Evolutionary conservation across 1,140 invertebrate species (phyloP).

Genomic region (Brachionus calyciflorus): DNA sequence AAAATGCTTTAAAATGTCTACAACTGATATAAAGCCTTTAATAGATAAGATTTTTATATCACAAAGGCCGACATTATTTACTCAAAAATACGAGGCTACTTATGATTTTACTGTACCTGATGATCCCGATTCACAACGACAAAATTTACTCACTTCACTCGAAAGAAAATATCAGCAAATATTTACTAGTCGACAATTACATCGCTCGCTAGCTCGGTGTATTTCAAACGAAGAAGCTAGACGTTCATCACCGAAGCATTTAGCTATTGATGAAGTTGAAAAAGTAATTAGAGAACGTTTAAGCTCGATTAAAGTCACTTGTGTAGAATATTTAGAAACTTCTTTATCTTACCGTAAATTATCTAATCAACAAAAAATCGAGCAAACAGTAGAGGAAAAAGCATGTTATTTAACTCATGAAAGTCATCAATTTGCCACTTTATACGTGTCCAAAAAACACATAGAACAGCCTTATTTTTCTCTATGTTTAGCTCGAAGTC

Average conservation of each 20-base stretch:
- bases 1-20: conserved; percentile 6
- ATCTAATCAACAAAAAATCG: conserved; percentile 33
- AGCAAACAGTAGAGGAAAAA: conserved; percentile 46
- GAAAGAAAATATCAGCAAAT: conserved; percentile 46
- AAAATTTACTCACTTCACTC: conserved; percentile 11
- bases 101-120: conserved; percentile 39
- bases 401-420: conserved; percentile 42
- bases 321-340: conserved; percentile 43
- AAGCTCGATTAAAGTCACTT: conserved; percentile 25
- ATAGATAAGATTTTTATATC: conserved; percentile 44
- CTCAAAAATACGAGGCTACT: conserved; percentile 37
- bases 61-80: conserved; percentile 38
- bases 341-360: conserved; percentile 34
- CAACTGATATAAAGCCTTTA: conserved; percentile 18
- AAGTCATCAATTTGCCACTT: conserved; percentile 9
- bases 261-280: conserved; percentile 45
- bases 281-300: conserved; percentile 27
- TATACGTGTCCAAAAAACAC: conserved; percentile 43
- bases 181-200: conserved; percentile 28
- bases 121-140: conserved; percentile 37
- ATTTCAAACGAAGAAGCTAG: conserved; percentile 42
- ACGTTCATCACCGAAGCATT: neutral
- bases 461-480: conserved; percentile 47
- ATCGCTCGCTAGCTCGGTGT: conserved; percentile 38
- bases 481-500: conserved; percentile 16